Evolutionary conservation across 2,888 invertebrate species (phyloP).

Genomic region (Ophioninae sp.): DNA sequence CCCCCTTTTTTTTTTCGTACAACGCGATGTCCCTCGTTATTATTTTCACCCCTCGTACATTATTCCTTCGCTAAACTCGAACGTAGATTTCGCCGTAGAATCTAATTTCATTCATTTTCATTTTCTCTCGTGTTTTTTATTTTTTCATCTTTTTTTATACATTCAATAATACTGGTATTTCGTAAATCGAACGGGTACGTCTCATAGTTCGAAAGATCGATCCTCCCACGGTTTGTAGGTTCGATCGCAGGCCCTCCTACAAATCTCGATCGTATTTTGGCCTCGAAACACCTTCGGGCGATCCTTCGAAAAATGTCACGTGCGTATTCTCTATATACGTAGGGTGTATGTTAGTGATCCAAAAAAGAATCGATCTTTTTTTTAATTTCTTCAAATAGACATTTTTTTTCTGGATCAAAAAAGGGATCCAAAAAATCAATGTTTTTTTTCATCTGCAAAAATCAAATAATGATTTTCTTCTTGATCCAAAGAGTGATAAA

Average conservation of each 20-base stretch:
- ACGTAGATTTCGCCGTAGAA: slow-evolving; percentile 53
- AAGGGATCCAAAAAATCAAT: no score
- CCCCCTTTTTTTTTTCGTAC: slow-evolving; percentile 33
- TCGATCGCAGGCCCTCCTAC: background rate
- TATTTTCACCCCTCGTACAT: slow-evolving; percentile 6
- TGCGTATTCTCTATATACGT: slow-evolving; percentile 60
- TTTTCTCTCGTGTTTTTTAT: slow-evolving; percentile 68
- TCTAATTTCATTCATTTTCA: slow-evolving; percentile 61
- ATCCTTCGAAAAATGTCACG: slow-evolving; percentile 45
- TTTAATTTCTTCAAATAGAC: no score
- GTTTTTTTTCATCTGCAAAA: no score
- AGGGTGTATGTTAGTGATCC: background rate
- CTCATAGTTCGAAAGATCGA: slow-evolving; percentile 67
- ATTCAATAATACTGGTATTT: slow-evolving; percentile 81
- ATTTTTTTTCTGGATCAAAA: no score
- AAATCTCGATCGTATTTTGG: background rate
- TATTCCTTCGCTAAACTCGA: slow-evolving; percentile 47
- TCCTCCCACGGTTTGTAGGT: slow-evolving; percentile 13
- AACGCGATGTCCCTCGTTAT: background rate
- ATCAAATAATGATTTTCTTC: no score
- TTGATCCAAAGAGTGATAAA: no score
- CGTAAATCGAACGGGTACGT: slow-evolving; percentile 70
- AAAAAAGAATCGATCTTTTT: no score
- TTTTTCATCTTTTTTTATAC: slow-evolving; percentile 74
- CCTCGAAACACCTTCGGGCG: slow-evolving; percentile 3